Base-by-base conservation (phyloP, 2,888 invertebrate species). In the Terebella lapidaria region DNA sequence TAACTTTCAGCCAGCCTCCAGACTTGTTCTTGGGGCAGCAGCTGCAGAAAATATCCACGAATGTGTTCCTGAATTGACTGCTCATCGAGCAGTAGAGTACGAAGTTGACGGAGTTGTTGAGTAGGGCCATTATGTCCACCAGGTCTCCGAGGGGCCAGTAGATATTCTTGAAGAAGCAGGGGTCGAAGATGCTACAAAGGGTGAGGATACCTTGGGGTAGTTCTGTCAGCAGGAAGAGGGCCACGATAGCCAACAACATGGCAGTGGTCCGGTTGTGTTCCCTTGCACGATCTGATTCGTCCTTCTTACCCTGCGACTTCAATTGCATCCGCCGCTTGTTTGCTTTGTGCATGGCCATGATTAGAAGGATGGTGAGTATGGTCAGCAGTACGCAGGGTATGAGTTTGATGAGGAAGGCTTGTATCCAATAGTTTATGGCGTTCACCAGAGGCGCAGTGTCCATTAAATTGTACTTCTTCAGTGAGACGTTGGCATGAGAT, bases 51-150 rank as follows among this genome's bases (percentile, higher is more conserved):
- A n/a, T n/a, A n/a, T n/a, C n/a, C n/a, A n/a, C n/a, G n/a, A n/a
- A n/a, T n/a, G n/a, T n/a, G n/a, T n/a, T n/a, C n/a, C n/a, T n/a
- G n/a, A n/a, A n/a, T n/a, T n/a, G n/a, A n/a, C n/a, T n/a, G n/a
- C 92, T 93, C 94, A 95, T 94, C 57, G 90, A 86, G 74, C 94
- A 94, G 79, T 94, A 95, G 49, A 95, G 84, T 58, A 94, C 89
- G 75, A 95, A 95, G 81, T 94, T 95, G 61, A 94, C 90, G 0
- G 92, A 90, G 5, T 93, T 92, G 80, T 94, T 95, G 70, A 92
- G 83, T 60, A 95, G 84, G 0, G 94, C 94, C 74, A 94, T 81
- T 62, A 92, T 87, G 81, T 95, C 94, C 88, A 94, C 65, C 71
- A 70, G 81, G 94, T 62, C n/a, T n/a, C n/a, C n/a, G n/a, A n/a